These are phyloP conservation scores for Aspidoscelis tigris DNA, from an alignment of 2,113 vertebrate genomes.

Conservation along the genomic window DNA sequence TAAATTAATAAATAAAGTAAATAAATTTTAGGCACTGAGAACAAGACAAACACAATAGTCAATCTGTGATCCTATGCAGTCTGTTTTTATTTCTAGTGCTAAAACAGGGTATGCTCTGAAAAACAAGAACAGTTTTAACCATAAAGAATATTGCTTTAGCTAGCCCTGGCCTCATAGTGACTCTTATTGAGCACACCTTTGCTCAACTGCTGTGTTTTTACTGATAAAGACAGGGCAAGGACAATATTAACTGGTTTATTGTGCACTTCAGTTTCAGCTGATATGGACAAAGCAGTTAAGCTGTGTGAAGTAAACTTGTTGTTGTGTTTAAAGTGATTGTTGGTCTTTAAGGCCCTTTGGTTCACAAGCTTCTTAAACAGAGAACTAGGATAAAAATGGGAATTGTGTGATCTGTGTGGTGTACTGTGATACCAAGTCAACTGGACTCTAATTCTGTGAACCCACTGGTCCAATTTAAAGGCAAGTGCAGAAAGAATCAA, in stretches of 20 bases:
- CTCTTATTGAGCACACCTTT: neutral
- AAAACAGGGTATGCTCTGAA: neutral
- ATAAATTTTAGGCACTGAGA: neutral
- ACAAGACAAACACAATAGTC: neutral
- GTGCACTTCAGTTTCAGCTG: neutral
- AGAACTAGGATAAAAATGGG: conserved; percentile 15
- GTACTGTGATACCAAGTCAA: conserved; percentile 16
- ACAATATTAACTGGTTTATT: neutral
- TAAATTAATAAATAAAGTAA: too few species aligned
- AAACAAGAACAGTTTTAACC: neutral
- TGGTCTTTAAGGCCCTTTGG: neutral
- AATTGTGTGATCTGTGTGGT: conserved; percentile 24
- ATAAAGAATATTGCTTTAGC: neutral
- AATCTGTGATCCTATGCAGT: too few species aligned
- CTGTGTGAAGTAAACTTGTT: neutral
- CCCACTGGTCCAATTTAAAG: neutral
- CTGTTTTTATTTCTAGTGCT: neutral
- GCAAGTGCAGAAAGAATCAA: too few species aligned
- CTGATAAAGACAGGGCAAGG: neutral
- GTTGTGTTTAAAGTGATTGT: neutral
- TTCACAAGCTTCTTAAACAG: conserved; percentile 28
- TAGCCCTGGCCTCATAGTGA: neutral
- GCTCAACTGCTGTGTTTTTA: conserved; percentile 21
- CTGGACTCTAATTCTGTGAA: conserved; percentile 45
- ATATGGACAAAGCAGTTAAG: neutral